phyloP scores from a whole-genome alignment of 2,113 vertebrate species.

The Colossoma macropomum region DNA sequence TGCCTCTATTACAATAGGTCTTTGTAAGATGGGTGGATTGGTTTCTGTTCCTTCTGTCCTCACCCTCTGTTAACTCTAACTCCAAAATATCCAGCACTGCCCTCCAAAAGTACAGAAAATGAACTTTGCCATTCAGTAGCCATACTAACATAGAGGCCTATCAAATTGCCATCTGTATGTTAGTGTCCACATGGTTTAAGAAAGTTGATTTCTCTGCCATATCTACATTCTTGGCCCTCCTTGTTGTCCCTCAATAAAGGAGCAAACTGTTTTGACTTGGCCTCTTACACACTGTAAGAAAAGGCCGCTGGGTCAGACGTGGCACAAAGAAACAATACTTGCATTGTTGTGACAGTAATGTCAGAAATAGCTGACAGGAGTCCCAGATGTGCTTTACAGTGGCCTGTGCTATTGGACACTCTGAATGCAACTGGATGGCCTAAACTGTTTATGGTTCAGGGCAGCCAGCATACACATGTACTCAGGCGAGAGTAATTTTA shows the following conservation, averaged over 20 bases:
- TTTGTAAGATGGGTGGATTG: slow-evolving; percentile 22
- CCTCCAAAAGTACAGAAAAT: neutral
- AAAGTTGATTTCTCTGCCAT: too few relatives aligned
- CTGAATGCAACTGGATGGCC: neutral
- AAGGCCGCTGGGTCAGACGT: neutral
- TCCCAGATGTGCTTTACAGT: slow-evolving; percentile 40
- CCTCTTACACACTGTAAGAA: neutral
- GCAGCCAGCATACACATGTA: slow-evolving; percentile 13
- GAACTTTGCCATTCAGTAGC: neutral
- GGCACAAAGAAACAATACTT: neutral
- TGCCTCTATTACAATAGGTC: slow-evolving; percentile 10
- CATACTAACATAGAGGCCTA: neutral
- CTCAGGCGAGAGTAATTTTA: slow-evolving; percentile 16
- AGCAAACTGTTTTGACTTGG: neutral
- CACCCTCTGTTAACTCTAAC: neutral
- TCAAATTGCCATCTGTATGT: too few relatives aligned
- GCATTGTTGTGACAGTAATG: neutral
- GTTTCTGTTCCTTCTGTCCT: neutral
- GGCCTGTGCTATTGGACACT: neutral
- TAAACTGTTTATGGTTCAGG: neutral
- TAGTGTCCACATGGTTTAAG: too few relatives aligned
- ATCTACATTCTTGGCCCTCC: neutral
- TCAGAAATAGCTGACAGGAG: neutral
- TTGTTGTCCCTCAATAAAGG: neutral
- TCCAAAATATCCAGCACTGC: neutral